These are phyloP conservation scores for Chiloscyllium punctatum DNA, from an alignment of 2,797 vertebrate species.

Conservation along the genomic window DNA sequence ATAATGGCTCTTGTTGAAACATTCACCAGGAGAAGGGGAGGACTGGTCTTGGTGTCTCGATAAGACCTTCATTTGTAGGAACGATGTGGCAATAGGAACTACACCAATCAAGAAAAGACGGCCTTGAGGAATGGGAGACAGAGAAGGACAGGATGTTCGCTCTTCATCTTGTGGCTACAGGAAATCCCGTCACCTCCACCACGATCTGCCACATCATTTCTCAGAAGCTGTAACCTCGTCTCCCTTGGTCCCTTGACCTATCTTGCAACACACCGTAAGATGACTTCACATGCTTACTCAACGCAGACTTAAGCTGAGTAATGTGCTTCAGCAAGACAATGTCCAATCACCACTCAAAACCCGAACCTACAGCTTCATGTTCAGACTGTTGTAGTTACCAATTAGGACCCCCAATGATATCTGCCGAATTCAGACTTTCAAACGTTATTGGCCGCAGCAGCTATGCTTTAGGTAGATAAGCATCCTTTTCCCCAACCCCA, in stretches of 20 bases:
- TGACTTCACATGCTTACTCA: neutral
- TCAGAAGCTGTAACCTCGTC: no score
- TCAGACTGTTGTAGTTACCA: neutral
- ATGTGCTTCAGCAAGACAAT: neutral
- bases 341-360: neutral
- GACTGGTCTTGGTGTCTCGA: neutral
- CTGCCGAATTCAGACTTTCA: neutral
- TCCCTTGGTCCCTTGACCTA: neutral
- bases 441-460: neutral
- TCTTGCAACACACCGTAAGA: no score
- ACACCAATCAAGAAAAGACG: neutral
- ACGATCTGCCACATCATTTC: neutral
- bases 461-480: neutral
- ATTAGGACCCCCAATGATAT: neutral
- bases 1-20: neutral
- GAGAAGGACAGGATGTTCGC: neutral
- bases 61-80: neutral
- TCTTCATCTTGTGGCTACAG: neutral
- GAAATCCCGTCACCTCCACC: neutral
- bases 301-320: neutral
- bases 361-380: neutral
- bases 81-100: neutral
- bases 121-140: neutral
- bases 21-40: neutral
- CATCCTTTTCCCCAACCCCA: neutral